phyloP scores from a whole-genome alignment of 2,113 vertebrate species.

The Patagioenas fasciata region DNA sequence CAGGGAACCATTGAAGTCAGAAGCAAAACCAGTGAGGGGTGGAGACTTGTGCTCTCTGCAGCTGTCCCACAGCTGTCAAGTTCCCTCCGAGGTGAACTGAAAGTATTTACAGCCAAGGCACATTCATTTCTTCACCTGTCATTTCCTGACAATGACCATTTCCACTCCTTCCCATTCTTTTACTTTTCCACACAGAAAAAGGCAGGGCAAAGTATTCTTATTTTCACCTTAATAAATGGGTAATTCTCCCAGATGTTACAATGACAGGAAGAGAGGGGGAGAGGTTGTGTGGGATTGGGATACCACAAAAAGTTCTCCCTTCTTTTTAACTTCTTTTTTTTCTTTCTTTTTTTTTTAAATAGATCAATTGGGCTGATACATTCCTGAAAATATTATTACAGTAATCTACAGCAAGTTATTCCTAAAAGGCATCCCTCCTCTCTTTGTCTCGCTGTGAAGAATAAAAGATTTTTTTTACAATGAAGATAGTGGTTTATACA shows the following conservation, averaged over 20 bases:
- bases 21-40: not conserved
- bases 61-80: not conserved
- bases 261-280: not conserved
- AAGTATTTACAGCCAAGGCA: not conserved
- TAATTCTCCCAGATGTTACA: not conserved
- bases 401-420: not conserved
- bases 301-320: not conserved
- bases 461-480: constrained; percentile 54
- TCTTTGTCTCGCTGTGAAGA: constrained; percentile 49
- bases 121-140: not conserved
- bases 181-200: not conserved
- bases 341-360: not conserved
- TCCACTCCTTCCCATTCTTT: not conserved
- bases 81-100: not conserved
- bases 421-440: constrained; percentile 9
- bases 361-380: not conserved
- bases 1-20: not conserved
- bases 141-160: not conserved
- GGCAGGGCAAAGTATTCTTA: not conserved
- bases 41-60: not conserved
- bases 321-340: not conserved
- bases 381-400: constrained; percentile 8
- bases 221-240: not conserved
- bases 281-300: not conserved
- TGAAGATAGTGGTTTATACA: constrained; percentile 35